Base-by-base conservation (phyloP, 2,113 vertebrate genomes). In the Otus sunia region DNA sequence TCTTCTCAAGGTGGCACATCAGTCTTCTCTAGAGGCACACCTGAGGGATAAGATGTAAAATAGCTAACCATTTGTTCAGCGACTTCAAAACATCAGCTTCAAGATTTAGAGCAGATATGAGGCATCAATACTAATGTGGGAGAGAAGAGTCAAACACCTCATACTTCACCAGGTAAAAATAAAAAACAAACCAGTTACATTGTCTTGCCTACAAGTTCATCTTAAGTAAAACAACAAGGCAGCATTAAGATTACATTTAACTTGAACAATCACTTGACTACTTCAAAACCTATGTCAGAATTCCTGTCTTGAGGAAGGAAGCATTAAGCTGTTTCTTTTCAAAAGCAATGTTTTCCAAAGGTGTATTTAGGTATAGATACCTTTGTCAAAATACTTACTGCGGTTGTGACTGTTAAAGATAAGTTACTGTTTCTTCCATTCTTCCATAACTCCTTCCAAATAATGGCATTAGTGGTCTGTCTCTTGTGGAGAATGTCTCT, bases 131-230 rank as follows among this genome's bases (percentile, higher is more conserved):
- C 1, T 53, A 20, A 69, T 20, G 4, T 36, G 34, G 18, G 7
- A 59, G 12, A 58, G 17, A 82, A 15, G 6, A 58, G 13, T 64
- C 23, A 52, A 32, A 39, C 19, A 50, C 10, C 8, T 90, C 27
- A 45, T 19, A 19, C 6, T 56, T 55, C 34, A 52, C 16, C 15
- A 59, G 18, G 19, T 41, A 43, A 86, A 86, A 86, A 23, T 11
- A 30, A 49, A 59, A 39, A 20, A 0, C 6, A 20, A 73, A 74
- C 27, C 0, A 1, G 15, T 71, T 71, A 53, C 2, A 16, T 20
- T 77, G 85, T 72, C 36, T 56, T 27, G 8, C 15, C 5, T 71
- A 43, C 30, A 25, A 37, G 13, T 30, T 71, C 29, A 18, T 66
- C 18, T 41, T 25, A 34, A 27, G 8, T 49, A 83, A 88, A 84